A percentile compares a stretch with the other conserved stretches of the same genome.
Conservation (phyloP, 2,113 vertebrate species). For the Asarcornis scutulata region DNA sequence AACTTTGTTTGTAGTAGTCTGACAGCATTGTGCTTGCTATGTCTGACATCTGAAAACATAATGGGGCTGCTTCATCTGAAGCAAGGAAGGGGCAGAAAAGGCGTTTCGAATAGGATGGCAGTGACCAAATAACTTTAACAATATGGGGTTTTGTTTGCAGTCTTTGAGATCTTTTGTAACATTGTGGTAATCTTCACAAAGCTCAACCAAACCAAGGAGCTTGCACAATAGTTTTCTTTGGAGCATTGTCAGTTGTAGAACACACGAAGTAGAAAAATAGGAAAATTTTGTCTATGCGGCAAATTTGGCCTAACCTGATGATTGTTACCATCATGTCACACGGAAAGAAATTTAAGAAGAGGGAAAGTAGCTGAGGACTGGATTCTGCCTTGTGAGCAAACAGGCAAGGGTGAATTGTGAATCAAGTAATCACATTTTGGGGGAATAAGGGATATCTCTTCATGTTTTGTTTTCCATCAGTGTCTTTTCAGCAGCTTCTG, state of each 20-base stretch:
- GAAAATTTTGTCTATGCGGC: background rate
- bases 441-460: background rate
- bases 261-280: background rate
- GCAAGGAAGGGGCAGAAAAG: background rate
- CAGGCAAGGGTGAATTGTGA: background rate
- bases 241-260: background rate
- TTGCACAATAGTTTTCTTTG: background rate
- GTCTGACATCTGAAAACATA: conserved; percentile 45
- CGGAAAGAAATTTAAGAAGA: background rate
- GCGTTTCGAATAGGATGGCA: background rate
- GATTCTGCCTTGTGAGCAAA: background rate
- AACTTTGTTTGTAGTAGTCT: background rate
- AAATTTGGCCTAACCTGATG: background rate
- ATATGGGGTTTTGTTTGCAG: background rate
- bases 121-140: conserved; percentile 15
- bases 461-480: background rate
- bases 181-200: background rate
- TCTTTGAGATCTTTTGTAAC: background rate
- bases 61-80: conserved; percentile 30
- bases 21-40: conserved; percentile 4
- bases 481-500: background rate
- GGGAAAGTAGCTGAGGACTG: background rate
- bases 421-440: background rate
- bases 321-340: background rate
- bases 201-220: background rate